A percentile compares a stretch with the other conserved stretches of the same genome.
Conservation (phyloP, 2,113 vertebrate species). For the Melanerpes formicivorus region DNA sequence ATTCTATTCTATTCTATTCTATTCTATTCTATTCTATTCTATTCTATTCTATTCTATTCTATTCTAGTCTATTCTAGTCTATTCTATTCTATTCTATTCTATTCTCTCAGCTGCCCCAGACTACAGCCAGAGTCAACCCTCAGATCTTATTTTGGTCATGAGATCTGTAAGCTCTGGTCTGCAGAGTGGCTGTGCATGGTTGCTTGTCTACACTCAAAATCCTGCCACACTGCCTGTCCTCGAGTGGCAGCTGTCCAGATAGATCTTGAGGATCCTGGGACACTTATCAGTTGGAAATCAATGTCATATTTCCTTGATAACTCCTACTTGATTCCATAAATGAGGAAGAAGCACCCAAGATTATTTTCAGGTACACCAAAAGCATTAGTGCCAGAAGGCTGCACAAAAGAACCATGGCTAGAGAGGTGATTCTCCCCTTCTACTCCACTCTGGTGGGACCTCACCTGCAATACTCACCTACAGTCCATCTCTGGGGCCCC, state of each 20-base stretch:
- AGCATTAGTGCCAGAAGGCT: not conserved
- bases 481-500: no score
- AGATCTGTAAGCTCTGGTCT: not conserved
- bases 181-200: not conserved
- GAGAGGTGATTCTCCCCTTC: no score
- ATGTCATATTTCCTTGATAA: not conserved
- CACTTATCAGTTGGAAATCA: not conserved
- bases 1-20: no score
- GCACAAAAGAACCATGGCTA: no score
- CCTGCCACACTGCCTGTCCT: not conserved
- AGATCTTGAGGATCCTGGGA: not conserved
- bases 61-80: no score
- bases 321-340: not conserved
- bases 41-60: no score
- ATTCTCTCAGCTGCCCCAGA: not conserved
- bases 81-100: no score
- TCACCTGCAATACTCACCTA: no score
- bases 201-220: not conserved
- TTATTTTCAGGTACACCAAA: fast-evolving
- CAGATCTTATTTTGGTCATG: not conserved
- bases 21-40: no score
- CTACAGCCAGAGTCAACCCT: not conserved
- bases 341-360: not conserved
- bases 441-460: no score
- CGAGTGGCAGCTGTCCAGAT: fast-evolving